These are phyloP conservation scores for Fragum whitleyi DNA, from an alignment of 2,888 invertebrate genomes.

Conservation along the genomic window DNA sequence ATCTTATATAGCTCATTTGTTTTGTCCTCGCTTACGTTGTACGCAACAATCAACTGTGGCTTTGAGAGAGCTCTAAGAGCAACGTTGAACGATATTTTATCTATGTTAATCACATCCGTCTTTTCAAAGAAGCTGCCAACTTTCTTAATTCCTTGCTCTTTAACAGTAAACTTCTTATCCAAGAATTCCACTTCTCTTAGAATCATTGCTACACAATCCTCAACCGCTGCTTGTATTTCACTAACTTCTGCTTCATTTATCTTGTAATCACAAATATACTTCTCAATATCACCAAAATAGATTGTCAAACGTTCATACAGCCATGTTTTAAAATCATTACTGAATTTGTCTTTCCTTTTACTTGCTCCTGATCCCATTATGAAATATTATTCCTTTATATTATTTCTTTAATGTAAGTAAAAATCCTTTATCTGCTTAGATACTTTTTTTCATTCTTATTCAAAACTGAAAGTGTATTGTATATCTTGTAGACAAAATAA, in stretches of 20 bases:
- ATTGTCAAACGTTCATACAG: slow-evolving; percentile 42
- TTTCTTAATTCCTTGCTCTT: slow-evolving; percentile 22
- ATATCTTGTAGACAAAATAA: no score
- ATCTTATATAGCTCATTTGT: slow-evolving; percentile 40
- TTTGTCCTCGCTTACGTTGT: slow-evolving; percentile 17
- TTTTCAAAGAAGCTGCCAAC: slow-evolving; percentile 48
- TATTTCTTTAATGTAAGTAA: not conserved
- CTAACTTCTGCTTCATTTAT: slow-evolving; percentile 26
- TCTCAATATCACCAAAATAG: slow-evolving; percentile 54
- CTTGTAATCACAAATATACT: slow-evolving; percentile 31
- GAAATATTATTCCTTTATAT: not conserved
- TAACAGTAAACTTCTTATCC: slow-evolving; percentile 40
- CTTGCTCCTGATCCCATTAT: slow-evolving; percentile 28
- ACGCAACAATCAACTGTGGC: slow-evolving; percentile 12
- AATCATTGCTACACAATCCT: slow-evolving; percentile 44
- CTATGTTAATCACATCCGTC: slow-evolving; percentile 43
- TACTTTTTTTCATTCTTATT: not conserved
- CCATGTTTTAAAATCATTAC: slow-evolving; percentile 23
- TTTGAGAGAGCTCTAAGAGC: slow-evolving; percentile 46
- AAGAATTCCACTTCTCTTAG: slow-evolving; percentile 41
- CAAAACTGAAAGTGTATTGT: no score
- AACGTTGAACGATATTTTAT: slow-evolving; percentile 33
- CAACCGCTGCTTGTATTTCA: slow-evolving; percentile 33
- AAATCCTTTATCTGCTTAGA: not conserved
- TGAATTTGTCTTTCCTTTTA: slow-evolving; percentile 13